Evolutionary conservation across 2,797 vertebrate species (phyloP).

Genomic region (Limnodromus scolopaceus): DNA sequence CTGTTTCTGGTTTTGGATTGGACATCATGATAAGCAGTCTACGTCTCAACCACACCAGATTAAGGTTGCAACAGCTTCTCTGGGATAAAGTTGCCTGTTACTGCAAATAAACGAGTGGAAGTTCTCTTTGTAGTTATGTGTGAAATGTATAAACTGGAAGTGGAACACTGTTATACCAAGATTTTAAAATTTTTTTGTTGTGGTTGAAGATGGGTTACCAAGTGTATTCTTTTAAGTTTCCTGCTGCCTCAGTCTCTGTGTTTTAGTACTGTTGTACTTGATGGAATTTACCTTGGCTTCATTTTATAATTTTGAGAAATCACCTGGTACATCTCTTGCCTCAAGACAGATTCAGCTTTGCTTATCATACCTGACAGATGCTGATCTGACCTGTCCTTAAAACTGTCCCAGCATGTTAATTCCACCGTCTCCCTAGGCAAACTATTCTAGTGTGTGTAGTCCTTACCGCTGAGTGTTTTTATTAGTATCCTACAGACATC

Average conservation of each 20-base stretch:
- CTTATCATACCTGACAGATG: neutral
- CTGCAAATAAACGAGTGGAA: neutral
- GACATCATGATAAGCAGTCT: neutral
- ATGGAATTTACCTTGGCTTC: neutral
- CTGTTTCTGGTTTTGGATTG: neutral
- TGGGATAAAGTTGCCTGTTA: neutral
- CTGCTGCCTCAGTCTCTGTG: neutral
- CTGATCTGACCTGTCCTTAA: constrained; percentile 15
- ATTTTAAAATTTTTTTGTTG: neutral
- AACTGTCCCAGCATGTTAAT: neutral
- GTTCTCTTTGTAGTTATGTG: neutral
- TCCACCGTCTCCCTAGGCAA: neutral
- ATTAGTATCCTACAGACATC: neutral
- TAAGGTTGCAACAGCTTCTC: neutral
- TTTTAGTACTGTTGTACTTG: neutral
- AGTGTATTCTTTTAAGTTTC: neutral
- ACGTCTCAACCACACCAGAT: neutral
- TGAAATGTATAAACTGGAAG: neutral
- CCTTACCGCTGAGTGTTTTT: neutral
- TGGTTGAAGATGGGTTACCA: neutral
- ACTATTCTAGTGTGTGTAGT: neutral
- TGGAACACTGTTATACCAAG: neutral
- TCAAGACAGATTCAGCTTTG: neutral
- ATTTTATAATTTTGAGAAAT: neutral
- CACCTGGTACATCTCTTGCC: neutral